Percentiles rank a stretch among this genome's conserved stretches.
phyloP scores from a whole-genome alignment of 2,797 vertebrate genomes.

The Potorous gilbertii region DNA sequence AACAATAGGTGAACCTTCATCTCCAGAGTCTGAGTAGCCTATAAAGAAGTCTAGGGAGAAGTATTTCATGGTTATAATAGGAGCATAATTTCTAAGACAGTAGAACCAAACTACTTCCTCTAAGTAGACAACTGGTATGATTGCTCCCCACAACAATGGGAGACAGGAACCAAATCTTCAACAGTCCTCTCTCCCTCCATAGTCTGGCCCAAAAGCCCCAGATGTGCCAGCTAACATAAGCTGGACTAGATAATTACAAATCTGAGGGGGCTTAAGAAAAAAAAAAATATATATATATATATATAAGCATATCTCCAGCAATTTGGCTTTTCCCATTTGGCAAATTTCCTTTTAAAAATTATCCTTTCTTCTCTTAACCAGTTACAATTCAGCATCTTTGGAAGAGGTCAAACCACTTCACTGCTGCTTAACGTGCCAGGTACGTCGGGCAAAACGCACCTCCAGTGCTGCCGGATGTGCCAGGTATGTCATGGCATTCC shows the following conservation, averaged over 20 bases:
- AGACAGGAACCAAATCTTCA: not conserved
- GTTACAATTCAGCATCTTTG: constrained; percentile 21
- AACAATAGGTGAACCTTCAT: not conserved
- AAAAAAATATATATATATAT: not conserved
- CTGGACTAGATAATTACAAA: not conserved
- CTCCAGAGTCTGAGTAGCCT: not conserved
- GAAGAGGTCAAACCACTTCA: not conserved
- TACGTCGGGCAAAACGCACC: not conserved
- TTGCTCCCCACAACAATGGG: not conserved
- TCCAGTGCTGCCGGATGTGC: not conserved
- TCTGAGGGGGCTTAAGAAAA: not conserved
- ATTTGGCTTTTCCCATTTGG: not conserved
- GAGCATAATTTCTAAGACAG: not conserved
- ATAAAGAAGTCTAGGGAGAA: not conserved
- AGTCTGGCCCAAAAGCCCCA: not conserved
- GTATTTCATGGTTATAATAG: not conserved
- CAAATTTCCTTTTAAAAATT: constrained; percentile 7
- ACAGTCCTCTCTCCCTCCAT: not conserved
- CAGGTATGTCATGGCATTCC: not conserved
- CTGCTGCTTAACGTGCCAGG: not conserved
- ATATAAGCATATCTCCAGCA: not conserved
- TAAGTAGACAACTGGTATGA: not conserved
- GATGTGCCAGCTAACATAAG: not conserved
- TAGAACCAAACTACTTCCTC: not conserved
- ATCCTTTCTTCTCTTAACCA: not conserved